Percentiles rank a stretch among this genome's conserved stretches.
Conservation (phyloP, 2,888 invertebrate species). For the Netelia inedita region DNA sequence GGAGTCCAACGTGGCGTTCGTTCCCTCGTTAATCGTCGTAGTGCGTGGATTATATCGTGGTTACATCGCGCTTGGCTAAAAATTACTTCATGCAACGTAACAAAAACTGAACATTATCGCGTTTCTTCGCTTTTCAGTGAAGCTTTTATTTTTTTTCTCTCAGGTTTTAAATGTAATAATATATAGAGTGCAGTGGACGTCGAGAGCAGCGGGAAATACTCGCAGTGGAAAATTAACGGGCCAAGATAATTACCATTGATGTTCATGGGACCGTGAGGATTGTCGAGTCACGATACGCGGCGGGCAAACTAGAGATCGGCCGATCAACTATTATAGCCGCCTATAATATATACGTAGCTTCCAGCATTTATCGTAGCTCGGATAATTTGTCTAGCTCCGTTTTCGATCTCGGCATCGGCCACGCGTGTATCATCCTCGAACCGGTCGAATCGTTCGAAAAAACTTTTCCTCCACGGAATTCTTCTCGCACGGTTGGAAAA, state of each 20-base stretch:
- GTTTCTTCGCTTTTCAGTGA: too few relatives aligned
- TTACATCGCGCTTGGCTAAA: background rate
- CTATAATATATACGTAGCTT: too few relatives aligned
- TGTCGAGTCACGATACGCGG: conserved; percentile 12
- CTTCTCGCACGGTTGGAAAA: background rate
- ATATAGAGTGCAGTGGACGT: background rate
- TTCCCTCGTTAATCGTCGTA: conserved; percentile 40
- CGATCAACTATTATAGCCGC: too few relatives aligned
- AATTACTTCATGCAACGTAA: background rate
- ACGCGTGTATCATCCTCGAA: background rate
- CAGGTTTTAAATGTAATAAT: too few relatives aligned
- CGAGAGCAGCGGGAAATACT: background rate
- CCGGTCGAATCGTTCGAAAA: background rate
- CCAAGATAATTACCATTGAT: conserved; percentile 42
- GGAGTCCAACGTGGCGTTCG: background rate
- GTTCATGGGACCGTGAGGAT: conserved; percentile 4
- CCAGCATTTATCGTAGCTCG: too few relatives aligned
- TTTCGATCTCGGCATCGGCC: background rate
- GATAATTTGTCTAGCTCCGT: too few relatives aligned
- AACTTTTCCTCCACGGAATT: background rate
- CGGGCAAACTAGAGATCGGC: too few relatives aligned
- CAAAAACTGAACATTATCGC: too few relatives aligned
- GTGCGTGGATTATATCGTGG: background rate
- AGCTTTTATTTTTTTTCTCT: background rate
- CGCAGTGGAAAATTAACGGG: conserved; percentile 40